Conservation (phyloP, 2,797 vertebrate species). For the Chaunax sp. region DNA sequence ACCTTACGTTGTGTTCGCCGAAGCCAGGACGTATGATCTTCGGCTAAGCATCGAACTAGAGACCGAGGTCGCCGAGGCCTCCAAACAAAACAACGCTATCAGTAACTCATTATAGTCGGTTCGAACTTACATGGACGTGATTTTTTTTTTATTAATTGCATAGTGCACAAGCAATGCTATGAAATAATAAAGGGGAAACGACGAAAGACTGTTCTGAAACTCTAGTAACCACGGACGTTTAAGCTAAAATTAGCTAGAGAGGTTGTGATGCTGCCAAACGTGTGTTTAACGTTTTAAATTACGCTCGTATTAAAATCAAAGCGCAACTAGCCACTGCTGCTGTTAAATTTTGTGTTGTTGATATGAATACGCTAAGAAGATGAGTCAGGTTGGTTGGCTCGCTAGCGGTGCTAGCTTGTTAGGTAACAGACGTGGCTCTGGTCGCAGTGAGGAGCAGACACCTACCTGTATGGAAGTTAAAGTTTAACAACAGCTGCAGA, state of each 20-base stretch:
- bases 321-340: rapidly evolving
- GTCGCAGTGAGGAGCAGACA: background rate
- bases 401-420: background rate
- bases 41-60: conserved; percentile 2
- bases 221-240: conserved; percentile 3
- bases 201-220: background rate
- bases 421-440: background rate
- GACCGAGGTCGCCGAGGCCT: conserved; percentile 51
- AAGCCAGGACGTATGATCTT: background rate
- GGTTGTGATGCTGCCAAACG: background rate
- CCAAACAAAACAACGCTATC: background rate
- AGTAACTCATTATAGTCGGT: background rate
- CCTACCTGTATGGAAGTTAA: conserved; percentile 23
- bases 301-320: rapidly evolving
- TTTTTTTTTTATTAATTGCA: rapidly evolving
- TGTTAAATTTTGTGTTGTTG: rapidly evolving
- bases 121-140: background rate
- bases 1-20: rapidly evolving
- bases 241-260: conserved; percentile 12
- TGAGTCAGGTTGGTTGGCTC: background rate
- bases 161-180: rapidly evolving
- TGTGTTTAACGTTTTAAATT: rapidly evolving
- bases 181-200: rapidly evolving
- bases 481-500: conserved; percentile 36
- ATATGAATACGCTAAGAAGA: background rate